Evolutionary conservation across 2,113 vertebrate species (phyloP).

Genomic region (Ornithorhynchus anatinus): DNA sequence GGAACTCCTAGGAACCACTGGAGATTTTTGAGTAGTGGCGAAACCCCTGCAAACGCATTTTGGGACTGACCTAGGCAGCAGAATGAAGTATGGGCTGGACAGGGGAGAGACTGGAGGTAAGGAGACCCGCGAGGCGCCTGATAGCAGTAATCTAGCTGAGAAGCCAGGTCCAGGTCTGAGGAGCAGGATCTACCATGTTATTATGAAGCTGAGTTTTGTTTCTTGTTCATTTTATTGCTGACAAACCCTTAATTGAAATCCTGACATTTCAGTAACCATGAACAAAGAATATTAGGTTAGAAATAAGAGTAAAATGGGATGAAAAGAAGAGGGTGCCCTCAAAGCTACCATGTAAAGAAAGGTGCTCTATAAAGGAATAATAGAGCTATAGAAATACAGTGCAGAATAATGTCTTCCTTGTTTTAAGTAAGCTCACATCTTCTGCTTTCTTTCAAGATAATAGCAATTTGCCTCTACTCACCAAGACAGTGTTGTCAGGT

Average conservation of each 20-base stretch:
- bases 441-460: background rate
- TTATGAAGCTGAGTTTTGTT: fast-evolving
- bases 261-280: background rate
- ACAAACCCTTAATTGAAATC: background rate
- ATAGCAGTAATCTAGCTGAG: background rate
- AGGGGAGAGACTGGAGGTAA: too few species aligned
- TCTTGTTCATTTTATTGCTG: background rate
- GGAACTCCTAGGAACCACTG: too few species aligned
- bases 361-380: background rate
- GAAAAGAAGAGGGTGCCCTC: background rate
- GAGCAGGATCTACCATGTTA: background rate
- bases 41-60: too few species aligned
- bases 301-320: background rate
- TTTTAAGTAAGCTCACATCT: background rate
- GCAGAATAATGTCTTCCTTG: background rate
- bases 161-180: background rate
- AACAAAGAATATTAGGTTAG: background rate
- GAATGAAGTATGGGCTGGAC: too few species aligned
- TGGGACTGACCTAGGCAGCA: too few species aligned
- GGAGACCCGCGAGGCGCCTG: background rate
- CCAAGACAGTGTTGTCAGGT: background rate
- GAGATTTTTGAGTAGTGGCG: too few species aligned
- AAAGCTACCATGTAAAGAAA: background rate
- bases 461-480: background rate
- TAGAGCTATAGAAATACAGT: background rate